Conservation (phyloP, 2,888 invertebrate genomes). For the Drosophila affinis region DNA sequence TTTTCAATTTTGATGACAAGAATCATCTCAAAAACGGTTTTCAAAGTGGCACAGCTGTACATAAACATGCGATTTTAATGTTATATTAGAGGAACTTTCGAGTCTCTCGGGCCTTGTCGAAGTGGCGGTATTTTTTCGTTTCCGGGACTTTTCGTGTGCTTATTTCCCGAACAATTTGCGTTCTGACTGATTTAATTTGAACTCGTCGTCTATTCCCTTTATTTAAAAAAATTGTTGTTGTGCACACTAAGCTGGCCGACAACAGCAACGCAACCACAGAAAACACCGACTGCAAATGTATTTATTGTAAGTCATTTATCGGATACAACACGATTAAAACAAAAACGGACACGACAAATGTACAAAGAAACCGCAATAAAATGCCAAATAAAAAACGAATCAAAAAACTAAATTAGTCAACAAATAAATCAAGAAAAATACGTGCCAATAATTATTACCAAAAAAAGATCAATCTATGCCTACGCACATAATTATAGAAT, state of each 20-base stretch:
- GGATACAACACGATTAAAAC: background rate
- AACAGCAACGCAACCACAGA: conserved; percentile 24
- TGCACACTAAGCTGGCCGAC: conserved; percentile 34
- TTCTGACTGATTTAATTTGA: too few species aligned
- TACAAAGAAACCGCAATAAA: conserved; percentile 31
- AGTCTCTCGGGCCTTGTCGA: too few species aligned
- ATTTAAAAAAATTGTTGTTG: background rate
- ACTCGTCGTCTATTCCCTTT: too few species aligned
- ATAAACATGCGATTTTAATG: too few species aligned
- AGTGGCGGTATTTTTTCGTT: too few species aligned
- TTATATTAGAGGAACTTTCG: too few species aligned
- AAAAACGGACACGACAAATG: conserved; percentile 16
- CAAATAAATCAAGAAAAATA: conserved; percentile 25
- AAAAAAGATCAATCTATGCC: conserved; percentile 32
- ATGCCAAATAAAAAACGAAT: conserved; percentile 16
- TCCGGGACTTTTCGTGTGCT: conserved; percentile 1
- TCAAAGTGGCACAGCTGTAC: too few species aligned
- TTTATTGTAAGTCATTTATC: conserved; percentile 19
- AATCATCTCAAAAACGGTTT: too few species aligned
- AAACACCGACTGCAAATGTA: conserved; percentile 6
- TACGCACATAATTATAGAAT: conserved; percentile 27
- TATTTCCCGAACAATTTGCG: background rate
- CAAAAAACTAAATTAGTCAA: conserved; percentile 18
- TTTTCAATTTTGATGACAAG: too few species aligned
- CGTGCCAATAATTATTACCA: conserved; percentile 35